A percentile compares a stretch with the other conserved stretches of the same genome.
Conservation (phyloP, 2,888 invertebrate genomes). For the Tipula helvola region DNA sequence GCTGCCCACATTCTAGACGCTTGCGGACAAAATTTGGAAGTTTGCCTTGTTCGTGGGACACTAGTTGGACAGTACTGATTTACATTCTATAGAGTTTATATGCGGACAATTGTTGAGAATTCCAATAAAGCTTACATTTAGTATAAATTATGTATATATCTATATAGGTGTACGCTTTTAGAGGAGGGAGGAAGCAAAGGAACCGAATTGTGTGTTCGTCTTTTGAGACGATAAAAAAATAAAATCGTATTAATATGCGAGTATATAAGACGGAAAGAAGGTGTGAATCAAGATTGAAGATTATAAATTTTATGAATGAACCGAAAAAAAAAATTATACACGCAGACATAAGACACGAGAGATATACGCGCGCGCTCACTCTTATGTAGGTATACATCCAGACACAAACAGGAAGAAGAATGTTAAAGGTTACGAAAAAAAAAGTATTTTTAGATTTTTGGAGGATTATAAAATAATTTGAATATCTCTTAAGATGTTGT, state of each 20-base stretch:
- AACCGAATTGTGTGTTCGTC: not conserved
- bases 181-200: not conserved
- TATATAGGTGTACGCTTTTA: not conserved
- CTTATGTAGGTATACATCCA: not conserved
- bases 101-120: not conserved
- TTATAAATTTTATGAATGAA: not conserved
- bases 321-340: not conserved
- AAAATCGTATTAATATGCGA: not conserved
- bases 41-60: too few relatives aligned
- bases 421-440: not conserved
- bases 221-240: not conserved
- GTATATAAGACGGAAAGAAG: not conserved
- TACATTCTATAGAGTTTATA: not conserved
- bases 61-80: too few relatives aligned
- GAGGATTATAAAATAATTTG: conserved; percentile 4
- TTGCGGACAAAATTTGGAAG: too few relatives aligned
- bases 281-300: not conserved
- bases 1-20: too few relatives aligned
- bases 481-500: not conserved
- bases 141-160: not conserved
- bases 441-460: not conserved
- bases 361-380: not conserved
- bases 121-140: not conserved
- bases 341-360: not conserved
- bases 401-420: not conserved